phyloP scores from a whole-genome alignment of 2,888 invertebrate genomes.

The Drosophila silvestris region DNA sequence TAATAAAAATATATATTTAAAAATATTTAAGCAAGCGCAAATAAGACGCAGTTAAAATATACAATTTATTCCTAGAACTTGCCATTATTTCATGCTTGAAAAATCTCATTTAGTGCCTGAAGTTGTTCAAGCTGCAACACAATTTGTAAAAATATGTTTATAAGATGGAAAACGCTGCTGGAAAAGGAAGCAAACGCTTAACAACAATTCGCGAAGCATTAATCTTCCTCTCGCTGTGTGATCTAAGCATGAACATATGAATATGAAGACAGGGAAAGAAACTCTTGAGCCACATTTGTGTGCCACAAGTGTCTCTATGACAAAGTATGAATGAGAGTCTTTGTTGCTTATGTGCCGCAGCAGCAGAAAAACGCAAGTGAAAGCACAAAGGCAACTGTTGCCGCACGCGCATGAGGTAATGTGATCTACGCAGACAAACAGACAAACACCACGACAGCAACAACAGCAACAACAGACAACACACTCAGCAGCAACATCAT shows the following conservation, averaged over 20 bases:
- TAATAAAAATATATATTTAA: not conserved
- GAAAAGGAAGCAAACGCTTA: constrained; percentile 27
- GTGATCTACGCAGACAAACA: constrained; percentile 58
- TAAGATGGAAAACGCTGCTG: constrained; percentile 5
- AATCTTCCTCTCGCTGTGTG: not conserved
- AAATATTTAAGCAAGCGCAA: not conserved
- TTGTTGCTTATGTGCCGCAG: constrained; percentile 37
- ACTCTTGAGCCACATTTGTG: constrained; percentile 42
- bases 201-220: constrained; percentile 17
- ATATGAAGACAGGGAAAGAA: constrained; percentile 4
- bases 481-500: constrained; percentile 33
- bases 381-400: constrained; percentile 58
- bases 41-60: not conserved
- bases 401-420: constrained; percentile 75
- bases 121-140: not conserved
- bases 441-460: constrained; percentile 11
- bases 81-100: not conserved
- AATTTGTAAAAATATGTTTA: not conserved
- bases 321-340: constrained; percentile 50
- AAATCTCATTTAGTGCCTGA: too few relatives aligned
- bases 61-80: not conserved
- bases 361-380: constrained; percentile 56
- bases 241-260: not conserved
- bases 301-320: constrained; percentile 50
- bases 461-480: constrained; percentile 43